These are phyloP conservation scores for Heliconius eleuchia DNA, from an alignment of 1,140 invertebrate species.

Conservation along the genomic window DNA sequence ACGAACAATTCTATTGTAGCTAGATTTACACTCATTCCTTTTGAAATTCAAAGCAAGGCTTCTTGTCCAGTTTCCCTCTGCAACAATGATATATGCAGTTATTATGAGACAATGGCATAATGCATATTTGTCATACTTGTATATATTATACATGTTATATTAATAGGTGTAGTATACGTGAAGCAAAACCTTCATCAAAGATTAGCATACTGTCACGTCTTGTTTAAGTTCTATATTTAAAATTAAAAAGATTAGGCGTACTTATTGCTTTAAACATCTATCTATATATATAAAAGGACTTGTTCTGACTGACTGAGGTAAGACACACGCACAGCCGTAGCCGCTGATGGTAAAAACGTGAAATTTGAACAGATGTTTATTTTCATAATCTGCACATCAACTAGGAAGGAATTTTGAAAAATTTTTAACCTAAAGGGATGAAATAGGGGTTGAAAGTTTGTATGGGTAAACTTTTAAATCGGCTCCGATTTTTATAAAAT, in stretches of 20 bases:
- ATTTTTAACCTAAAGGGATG: no score
- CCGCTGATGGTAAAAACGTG: no score
- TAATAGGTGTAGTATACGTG: slow-evolving; percentile 42
- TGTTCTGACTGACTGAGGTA: no score
- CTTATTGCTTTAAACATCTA: background rate
- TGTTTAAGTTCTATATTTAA: slow-evolving; percentile 35
- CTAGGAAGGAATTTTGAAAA: no score
- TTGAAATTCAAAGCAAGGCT: slow-evolving; percentile 13
- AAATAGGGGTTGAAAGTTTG: no score
- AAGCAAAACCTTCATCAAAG: slow-evolving; percentile 39
- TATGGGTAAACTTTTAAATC: no score
- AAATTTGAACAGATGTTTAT: no score
- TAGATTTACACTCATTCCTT: background rate
- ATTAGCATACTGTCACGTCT: slow-evolving; percentile 44
- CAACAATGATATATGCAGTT: slow-evolving; percentile 33
- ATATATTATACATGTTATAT: slow-evolving; percentile 30
- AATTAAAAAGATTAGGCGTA: background rate
- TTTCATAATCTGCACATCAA: no score
- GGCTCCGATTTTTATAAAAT: no score
- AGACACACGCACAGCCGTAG: no score
- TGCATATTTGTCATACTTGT: slow-evolving; percentile 34
- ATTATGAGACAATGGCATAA: slow-evolving; percentile 39
- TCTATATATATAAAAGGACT: no score
- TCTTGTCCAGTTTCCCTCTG: slow-evolving; percentile 31
- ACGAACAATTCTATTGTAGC: background rate